Conservation (phyloP, 2,888 invertebrate species). For the Acanthosoma haemorrhoidale region DNA sequence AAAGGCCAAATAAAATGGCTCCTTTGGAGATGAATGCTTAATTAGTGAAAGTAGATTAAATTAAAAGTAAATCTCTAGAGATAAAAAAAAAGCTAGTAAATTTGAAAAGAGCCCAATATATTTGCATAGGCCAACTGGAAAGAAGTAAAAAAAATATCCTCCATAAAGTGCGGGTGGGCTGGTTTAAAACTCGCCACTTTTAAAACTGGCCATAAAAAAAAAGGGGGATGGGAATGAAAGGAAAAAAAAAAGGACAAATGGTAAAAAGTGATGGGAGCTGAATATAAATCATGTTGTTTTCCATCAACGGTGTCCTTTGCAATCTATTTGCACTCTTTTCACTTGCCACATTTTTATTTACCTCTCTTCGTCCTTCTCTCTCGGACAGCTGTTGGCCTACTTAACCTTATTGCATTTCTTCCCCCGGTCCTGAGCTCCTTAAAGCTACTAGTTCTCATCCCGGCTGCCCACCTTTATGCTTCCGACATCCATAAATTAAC, state of each 20-base stretch:
- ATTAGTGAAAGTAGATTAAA: no score
- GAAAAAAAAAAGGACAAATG: not conserved
- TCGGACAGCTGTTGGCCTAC: no score
- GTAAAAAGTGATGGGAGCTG: not conserved
- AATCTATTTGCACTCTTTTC: not conserved
- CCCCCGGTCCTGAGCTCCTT: not conserved
- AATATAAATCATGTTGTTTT: not conserved
- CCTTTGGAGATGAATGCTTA: no score
- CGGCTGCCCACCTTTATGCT: not conserved
- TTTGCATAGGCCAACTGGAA: no score
- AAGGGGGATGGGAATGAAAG: no score
- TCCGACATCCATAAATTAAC: no score
- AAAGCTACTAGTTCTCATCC: not conserved
- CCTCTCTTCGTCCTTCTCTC: not conserved
- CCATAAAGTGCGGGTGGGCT: not conserved
- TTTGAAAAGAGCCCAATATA: no score
- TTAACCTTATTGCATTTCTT: no score
- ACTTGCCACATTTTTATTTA: not conserved
- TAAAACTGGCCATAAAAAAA: not conserved
- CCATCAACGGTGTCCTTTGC: not conserved
- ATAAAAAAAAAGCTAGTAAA: no score
- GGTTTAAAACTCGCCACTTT: not conserved
- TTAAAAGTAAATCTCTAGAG: no score
- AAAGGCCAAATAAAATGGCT: no score
- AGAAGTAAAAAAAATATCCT: not conserved